Conservation (phyloP, 2,888 invertebrate genomes). For the Ennomos quercinarius region DNA sequence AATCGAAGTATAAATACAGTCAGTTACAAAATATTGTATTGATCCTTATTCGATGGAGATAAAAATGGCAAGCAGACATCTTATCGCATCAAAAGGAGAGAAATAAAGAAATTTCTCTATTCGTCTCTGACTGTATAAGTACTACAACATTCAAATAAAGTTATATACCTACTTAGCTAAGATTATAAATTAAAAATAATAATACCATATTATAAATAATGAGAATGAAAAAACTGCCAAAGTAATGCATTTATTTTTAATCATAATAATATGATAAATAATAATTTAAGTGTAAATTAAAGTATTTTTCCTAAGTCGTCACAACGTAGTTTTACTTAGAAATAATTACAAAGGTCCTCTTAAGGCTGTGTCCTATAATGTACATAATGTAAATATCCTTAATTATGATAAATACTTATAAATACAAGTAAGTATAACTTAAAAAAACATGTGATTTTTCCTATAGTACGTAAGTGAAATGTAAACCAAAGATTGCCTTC, state of each 20-base stretch:
- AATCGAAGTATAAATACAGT: no score
- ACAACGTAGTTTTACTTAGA: slow-evolving; percentile 55
- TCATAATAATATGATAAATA: background rate
- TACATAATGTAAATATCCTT: slow-evolving; percentile 70
- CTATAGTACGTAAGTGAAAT: slow-evolving; percentile 4
- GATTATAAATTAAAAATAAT: background rate
- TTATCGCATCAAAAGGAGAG: slow-evolving; percentile 2
- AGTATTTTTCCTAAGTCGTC: slow-evolving; percentile 56
- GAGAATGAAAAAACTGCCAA: no score
- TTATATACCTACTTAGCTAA: background rate
- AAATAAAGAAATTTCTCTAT: no score
- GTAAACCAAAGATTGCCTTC: slow-evolving; percentile 11
- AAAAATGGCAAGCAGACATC: slow-evolving; percentile 16
- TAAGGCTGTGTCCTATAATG: slow-evolving; percentile 68
- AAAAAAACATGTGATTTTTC: background rate
- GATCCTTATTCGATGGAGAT: slow-evolving; percentile 16
- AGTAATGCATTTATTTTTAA: no score
- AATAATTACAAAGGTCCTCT: slow-evolving; percentile 65
- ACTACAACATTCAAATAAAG: background rate
- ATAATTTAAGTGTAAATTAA: slow-evolving; percentile 42
- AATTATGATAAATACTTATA: slow-evolving; percentile 11
- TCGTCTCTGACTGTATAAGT: slow-evolving; percentile 13
- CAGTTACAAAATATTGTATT: slow-evolving; percentile 14
- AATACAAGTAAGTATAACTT: no score
- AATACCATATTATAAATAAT: background rate